phyloP scores from a whole-genome alignment of 2,113 vertebrate genomes.

The Melanerpes aurifrons region DNA sequence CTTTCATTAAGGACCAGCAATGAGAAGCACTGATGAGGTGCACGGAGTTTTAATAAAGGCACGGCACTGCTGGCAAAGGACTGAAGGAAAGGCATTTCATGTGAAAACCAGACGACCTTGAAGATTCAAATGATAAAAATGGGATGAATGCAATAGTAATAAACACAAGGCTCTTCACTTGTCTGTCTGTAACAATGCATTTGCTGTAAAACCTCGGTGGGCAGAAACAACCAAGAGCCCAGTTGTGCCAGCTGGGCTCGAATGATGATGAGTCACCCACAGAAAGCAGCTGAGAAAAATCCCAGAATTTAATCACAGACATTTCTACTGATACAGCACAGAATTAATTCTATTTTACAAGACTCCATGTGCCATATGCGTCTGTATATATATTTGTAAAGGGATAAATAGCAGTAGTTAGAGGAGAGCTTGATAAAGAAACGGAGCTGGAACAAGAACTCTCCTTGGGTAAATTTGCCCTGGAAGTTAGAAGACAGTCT shows the following conservation, averaged over 20 bases:
- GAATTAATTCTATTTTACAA: background rate
- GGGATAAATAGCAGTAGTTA: background rate
- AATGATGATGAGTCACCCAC: constrained; percentile 34
- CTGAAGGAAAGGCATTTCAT: background rate
- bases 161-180: background rate
- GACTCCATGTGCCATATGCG: background rate
- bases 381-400: background rate
- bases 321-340: background rate
- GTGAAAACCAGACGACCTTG: constrained; percentile 12
- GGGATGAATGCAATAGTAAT: background rate
- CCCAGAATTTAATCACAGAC: background rate
- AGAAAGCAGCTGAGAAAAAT: constrained; percentile 13
- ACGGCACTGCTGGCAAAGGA: background rate
- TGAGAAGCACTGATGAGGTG: background rate
- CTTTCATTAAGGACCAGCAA: background rate
- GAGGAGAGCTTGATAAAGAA: background rate
- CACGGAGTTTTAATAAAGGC: background rate
- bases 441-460: background rate
- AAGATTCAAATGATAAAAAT: constrained; percentile 18
- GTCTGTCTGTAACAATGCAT: background rate
- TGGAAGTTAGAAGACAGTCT: background rate
- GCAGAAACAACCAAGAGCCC: background rate
- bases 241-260: constrained; percentile 9
- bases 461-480: background rate
- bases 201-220: background rate